Percentiles rank a stretch among this genome's conserved stretches.
Conservation (phyloP, 2,888 invertebrate genomes). For the Dryococelus australis region DNA sequence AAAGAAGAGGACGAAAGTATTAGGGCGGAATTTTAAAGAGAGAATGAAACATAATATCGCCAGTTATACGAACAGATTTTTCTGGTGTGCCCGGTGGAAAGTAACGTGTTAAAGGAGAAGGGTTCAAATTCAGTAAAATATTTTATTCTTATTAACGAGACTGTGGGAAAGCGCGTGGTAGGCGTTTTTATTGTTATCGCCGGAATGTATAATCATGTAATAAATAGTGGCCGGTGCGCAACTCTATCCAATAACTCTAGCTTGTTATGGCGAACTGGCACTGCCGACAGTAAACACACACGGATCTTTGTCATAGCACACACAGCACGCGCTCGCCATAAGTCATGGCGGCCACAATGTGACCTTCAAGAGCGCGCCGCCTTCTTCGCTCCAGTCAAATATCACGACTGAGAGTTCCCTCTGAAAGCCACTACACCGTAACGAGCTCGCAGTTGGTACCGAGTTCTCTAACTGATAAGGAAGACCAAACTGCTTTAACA, state of each 20-base stretch:
- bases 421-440: too few species aligned
- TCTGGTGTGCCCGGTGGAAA: background rate
- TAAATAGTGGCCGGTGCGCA: slow-evolving; percentile 20
- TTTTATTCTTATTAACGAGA: slow-evolving; percentile 26
- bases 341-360: background rate
- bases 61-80: slow-evolving; percentile 3
- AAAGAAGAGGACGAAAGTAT: slow-evolving; percentile 7
- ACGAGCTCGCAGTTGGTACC: too few species aligned
- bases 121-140: slow-evolving; percentile 23
- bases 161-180: background rate
- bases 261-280: slow-evolving; percentile 16
- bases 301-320: background rate
- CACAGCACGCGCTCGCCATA: background rate
- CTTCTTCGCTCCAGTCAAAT: background rate
- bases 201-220: slow-evolving; percentile 6
- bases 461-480: too few species aligned
- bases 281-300: slow-evolving; percentile 16
- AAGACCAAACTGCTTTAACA: too few species aligned
- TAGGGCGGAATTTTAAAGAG: slow-evolving; percentile 10
- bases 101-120: background rate
- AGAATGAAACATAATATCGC: slow-evolving; percentile 6
- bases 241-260: slow-evolving; percentile 26
- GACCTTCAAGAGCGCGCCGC: background rate
- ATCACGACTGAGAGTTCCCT: background rate
- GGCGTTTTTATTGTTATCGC: slow-evolving; percentile 27